A percentile compares a stretch with the other conserved stretches of the same genome.
Conservation (phyloP, 2,113 vertebrate genomes). For the Amphiprion percula region DNA sequence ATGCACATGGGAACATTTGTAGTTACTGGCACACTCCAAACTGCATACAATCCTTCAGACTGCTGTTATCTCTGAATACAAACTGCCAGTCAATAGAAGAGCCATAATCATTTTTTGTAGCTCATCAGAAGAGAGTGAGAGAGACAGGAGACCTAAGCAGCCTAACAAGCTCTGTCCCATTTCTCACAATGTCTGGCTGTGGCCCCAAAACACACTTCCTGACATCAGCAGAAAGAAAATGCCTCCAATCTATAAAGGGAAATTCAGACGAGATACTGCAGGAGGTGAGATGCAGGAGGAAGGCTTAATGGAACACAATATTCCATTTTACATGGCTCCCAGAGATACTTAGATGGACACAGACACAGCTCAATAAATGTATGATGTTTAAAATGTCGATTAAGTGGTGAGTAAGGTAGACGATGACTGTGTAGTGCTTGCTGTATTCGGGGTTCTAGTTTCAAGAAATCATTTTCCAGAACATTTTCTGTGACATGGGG, state of each 20-base stretch:
- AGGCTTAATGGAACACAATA: conserved; percentile 40
- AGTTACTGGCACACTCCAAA: no score
- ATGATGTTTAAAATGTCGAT: conserved; percentile 5
- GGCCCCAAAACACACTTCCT: conserved; percentile 49
- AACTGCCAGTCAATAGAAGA: conserved; percentile 16
- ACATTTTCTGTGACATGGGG: neutral
- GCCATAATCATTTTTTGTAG: conserved; percentile 38
- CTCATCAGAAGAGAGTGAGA: conserved; percentile 10
- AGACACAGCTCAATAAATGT: neutral
- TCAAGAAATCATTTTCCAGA: neutral
- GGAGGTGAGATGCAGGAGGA: neutral
- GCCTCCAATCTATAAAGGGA: conserved; percentile 50
- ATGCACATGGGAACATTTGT: no score
- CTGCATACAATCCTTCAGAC: neutral
- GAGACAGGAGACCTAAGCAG: conserved; percentile 9
- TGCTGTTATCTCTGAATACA: neutral
- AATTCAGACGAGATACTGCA: conserved; percentile 27
- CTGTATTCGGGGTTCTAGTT: neutral
- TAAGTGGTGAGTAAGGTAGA: neutral
- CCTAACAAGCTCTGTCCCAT: conserved; percentile 28
- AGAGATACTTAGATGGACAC: conserved; percentile 9
- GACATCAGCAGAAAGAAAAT: conserved; percentile 72
- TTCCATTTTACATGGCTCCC: conserved; percentile 31
- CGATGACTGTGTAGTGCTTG: neutral
- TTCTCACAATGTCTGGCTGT: conserved; percentile 49